Evolutionary conservation across 92 coral and sea anemone genomes (phyloP).

Genomic region (Palythoa caribaeorum): DNA sequence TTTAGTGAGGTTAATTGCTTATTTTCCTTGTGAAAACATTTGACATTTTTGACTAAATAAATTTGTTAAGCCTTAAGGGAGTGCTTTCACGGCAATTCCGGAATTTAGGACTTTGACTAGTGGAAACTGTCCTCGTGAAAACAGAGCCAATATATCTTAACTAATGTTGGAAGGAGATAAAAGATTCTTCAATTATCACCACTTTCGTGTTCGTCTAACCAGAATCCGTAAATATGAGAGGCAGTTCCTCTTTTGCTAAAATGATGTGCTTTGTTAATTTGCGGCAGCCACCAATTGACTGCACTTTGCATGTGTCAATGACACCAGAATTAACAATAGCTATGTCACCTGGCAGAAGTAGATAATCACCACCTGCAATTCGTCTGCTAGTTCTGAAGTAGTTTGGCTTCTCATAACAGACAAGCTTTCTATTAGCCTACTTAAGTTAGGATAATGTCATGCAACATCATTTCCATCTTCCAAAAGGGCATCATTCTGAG

Average conservation of each 20-base stretch:
- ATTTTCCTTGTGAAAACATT: too few species aligned
- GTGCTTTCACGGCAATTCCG: not conserved
- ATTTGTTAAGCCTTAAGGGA: too few species aligned
- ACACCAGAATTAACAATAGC: conserved; percentile 69
- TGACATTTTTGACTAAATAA: too few species aligned
- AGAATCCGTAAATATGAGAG: conserved; percentile 74
- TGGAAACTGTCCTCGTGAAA: not conserved
- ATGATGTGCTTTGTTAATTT: conserved; percentile 64
- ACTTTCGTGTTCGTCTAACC: conserved; percentile 58
- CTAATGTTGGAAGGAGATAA: not conserved
- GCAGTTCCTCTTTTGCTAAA: conserved; percentile 45
- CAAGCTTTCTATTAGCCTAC: conserved; percentile 51
- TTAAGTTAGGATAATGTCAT: conserved; percentile 61
- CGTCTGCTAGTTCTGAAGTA: conserved; percentile 12
- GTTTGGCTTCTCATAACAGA: conserved; percentile 41
- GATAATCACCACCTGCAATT: conserved; percentile 40
- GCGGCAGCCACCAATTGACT: conserved; percentile 79
- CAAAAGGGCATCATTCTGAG: conserved; percentile 69
- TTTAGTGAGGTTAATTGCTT: too few species aligned
- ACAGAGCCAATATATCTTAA: not conserved
- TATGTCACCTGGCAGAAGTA: conserved; percentile 72
- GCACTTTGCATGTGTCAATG: conserved; percentile 64
- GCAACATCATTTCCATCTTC: conserved; percentile 27
- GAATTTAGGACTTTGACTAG: too few species aligned
- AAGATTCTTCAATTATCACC: conserved; percentile 37